Conservation (phyloP, 2,888 invertebrate genomes). For the Aphodius granarius region DNA sequence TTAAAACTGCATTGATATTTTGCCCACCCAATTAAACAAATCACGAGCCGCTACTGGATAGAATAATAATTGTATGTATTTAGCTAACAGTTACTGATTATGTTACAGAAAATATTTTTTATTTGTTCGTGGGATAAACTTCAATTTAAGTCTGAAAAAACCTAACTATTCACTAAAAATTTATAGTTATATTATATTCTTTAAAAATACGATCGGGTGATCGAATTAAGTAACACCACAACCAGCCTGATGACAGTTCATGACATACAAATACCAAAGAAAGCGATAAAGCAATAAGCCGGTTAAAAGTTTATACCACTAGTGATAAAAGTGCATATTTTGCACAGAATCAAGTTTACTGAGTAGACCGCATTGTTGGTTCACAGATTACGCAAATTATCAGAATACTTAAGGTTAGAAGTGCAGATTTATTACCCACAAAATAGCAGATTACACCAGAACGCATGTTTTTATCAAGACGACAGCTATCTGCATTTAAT, state of each 20-base stretch:
- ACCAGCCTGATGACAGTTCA: background rate
- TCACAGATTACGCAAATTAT: background rate
- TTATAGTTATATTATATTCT: no score
- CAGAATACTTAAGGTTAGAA: background rate
- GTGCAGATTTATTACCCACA: background rate
- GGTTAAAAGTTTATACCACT: background rate
- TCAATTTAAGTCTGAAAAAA: no score
- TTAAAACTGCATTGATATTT: no score
- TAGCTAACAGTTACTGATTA: no score
- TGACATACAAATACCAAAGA: background rate
- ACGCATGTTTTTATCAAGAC: background rate
- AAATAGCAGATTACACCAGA: background rate
- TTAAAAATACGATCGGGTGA: background rate
- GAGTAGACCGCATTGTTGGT: background rate
- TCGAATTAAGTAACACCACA: background rate
- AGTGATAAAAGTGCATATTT: background rate
- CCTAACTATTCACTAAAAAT: no score
- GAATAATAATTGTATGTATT: no score
- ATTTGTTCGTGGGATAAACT: no score
- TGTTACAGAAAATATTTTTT: no score
- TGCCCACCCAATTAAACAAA: no score
- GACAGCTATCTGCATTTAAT: background rate
- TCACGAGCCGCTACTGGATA: no score
- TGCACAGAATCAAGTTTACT: background rate
- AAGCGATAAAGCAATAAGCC: background rate